These are phyloP conservation scores for Ceratitis capitata DNA, from an alignment of 1,140 invertebrate species.

Conservation along the genomic window DNA sequence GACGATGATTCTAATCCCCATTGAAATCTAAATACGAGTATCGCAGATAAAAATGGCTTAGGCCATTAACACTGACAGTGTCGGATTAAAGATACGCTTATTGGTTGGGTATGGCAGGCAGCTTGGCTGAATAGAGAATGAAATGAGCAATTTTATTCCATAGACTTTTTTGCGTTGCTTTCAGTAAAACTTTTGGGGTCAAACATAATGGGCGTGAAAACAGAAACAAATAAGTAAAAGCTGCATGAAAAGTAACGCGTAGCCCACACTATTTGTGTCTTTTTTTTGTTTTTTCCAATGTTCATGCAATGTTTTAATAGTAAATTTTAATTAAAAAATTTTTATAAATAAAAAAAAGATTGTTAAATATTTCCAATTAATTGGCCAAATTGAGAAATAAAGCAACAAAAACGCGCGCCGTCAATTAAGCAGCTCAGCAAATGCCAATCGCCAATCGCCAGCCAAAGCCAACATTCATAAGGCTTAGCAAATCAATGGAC, in stretches of 20 bases:
- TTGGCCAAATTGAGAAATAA: background rate
- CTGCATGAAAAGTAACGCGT: background rate
- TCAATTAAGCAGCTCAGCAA: background rate
- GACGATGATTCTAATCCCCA: constrained; percentile 27
- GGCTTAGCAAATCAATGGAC: background rate
- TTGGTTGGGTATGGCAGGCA: too few relatives aligned
- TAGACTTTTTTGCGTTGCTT: background rate
- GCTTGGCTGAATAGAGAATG: background rate
- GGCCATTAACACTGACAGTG: background rate
- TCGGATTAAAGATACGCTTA: background rate
- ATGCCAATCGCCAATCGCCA: background rate
- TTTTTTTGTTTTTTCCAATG: background rate
- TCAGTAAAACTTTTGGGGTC: background rate
- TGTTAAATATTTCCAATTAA: background rate
- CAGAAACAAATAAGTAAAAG: background rate
- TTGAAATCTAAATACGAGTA: background rate
- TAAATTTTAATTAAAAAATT: background rate
- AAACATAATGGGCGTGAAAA: background rate
- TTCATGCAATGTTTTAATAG: background rate
- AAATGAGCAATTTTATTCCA: background rate
- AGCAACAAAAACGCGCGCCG: background rate
- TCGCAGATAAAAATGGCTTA: background rate
- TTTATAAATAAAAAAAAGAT: background rate
- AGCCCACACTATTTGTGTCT: background rate
- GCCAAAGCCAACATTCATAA: background rate